These are phyloP conservation scores for Fopius arisanus DNA, from an alignment of 1,140 invertebrate genomes.

Conservation along the genomic window DNA sequence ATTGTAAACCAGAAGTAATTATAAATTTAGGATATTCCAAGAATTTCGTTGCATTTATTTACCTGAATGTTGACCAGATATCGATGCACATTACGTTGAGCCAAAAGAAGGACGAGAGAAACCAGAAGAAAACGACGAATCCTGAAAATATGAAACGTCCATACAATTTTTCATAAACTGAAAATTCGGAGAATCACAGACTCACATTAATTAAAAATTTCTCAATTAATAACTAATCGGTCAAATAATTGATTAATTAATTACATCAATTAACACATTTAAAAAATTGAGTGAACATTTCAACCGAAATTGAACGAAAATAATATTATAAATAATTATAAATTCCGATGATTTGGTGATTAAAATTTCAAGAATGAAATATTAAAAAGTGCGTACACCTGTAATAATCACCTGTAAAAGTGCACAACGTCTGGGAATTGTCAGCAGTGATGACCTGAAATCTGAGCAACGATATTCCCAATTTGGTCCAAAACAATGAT, in stretches of 20 bases:
- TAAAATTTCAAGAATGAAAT: too few species aligned
- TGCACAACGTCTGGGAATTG: background rate
- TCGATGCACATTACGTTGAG: slow-evolving; percentile 7
- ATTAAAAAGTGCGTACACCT: too few species aligned
- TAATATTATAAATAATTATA: too few species aligned
- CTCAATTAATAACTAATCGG: background rate
- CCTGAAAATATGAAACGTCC: background rate
- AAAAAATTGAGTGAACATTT: too few species aligned
- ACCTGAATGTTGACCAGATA: slow-evolving; percentile 10
- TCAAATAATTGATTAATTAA: too few species aligned
- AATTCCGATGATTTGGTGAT: too few species aligned
- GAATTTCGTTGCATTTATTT: background rate
- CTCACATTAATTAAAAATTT: background rate
- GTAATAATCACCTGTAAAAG: too few species aligned
- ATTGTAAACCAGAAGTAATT: too few species aligned
- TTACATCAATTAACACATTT: too few species aligned
- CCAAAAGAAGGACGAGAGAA: background rate
- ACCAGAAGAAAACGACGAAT: background rate
- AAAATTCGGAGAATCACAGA: too few species aligned
- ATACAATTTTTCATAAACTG: too few species aligned
- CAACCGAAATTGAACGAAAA: too few species aligned
- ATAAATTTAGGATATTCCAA: background rate
- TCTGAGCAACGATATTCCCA: background rate
- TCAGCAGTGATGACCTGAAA: background rate
- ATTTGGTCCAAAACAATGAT: background rate